Percentiles rank a stretch among this genome's conserved stretches.
These are phyloP conservation scores for Diarsia mendica DNA, from an alignment of 2,888 invertebrate genomes.

Conservation along the genomic window DNA sequence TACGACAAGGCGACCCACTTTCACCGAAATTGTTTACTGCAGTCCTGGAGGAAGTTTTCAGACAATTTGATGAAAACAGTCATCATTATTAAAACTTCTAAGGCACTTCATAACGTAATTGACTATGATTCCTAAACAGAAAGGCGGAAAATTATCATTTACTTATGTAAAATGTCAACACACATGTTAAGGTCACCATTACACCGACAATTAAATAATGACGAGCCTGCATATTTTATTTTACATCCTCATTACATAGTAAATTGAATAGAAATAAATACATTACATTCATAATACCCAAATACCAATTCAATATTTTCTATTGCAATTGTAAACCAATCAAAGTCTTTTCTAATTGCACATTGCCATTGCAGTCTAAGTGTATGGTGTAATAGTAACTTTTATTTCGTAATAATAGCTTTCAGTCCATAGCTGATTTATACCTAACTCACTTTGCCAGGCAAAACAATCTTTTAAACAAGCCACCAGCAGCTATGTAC, in stretches of 20 bases:
- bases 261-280: not conserved
- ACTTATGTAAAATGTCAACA: slow-evolving; percentile 28
- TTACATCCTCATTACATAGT: not conserved
- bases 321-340: slow-evolving; percentile 1
- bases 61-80: too few relatives aligned
- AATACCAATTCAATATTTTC: not conserved
- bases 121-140: slow-evolving; percentile 57
- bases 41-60: too few relatives aligned
- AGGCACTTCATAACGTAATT: slow-evolving; percentile 70
- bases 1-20: too few relatives aligned
- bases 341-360: slow-evolving; percentile 1
- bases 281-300: not conserved
- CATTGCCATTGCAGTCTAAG: slow-evolving; percentile 1
- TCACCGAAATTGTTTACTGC: too few relatives aligned
- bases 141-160: slow-evolving; percentile 52
- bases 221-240: slow-evolving; percentile 10
- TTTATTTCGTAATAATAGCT: slow-evolving; percentile 3
- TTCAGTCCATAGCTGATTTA: slow-evolving; percentile 18
- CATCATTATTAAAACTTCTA: slow-evolving; percentile 51
- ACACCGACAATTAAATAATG: slow-evolving; percentile 18
- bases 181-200: slow-evolving; percentile 28
- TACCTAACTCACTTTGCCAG: slow-evolving; percentile 28
- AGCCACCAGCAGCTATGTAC: slow-evolving; percentile 19
- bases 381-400: slow-evolving; percentile 8
- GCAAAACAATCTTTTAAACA: slow-evolving; percentile 20